Evolutionary conservation across 2,797 vertebrate species (phyloP), one percentile per base, ranked within the genome.

Genomic region (Vireo griseus): DNA sequence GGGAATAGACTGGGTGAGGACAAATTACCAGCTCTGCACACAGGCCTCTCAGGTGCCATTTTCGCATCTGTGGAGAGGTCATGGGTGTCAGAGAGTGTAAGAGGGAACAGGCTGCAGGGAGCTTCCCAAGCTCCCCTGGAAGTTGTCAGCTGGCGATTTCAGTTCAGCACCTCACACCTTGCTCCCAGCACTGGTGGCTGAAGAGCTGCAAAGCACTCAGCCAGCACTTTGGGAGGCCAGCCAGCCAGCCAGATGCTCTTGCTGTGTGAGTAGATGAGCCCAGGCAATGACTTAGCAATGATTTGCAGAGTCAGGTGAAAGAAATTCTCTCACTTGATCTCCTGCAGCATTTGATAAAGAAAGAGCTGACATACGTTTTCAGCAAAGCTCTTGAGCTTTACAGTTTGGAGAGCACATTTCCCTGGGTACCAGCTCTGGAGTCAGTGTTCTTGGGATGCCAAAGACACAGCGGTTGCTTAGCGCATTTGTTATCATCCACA

Each of bases 11-110:
- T 85, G 79, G 80, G 93, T 95, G 94, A 95, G 92, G 94, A 95
- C 97, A 97, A 97, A 97, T 98, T 96, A 96, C 96, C 92, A 95
- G 90, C 95, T 96, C 96, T 88, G 96, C 94, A 92, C 96, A 95
- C 86, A 94, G 93, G 58, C 86, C 95, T 96, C 91, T 95, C 85
- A 81, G 66, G 95, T 97, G 94, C 96, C 96, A 95, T 96, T 97
- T 94, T 91, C 28, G n/a, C 94, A 84, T 94, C 73, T 95, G 88
- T 51, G 72, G 73, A 95, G 86, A 81, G 87, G 90, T 86, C 87
- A 39, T 17, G 17, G 58, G 52, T 94, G 72, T 78, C 79, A 94
- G 78, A 42, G 79, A 82, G 42, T 92, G 94, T 94, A 92, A 86
- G 81, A 89, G 33, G 80, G 83, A 95, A 79, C 35, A 59, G 86